Base-by-base conservation (phyloP, 2,113 vertebrate genomes). In the Odontesthes bonariensis region DNA sequence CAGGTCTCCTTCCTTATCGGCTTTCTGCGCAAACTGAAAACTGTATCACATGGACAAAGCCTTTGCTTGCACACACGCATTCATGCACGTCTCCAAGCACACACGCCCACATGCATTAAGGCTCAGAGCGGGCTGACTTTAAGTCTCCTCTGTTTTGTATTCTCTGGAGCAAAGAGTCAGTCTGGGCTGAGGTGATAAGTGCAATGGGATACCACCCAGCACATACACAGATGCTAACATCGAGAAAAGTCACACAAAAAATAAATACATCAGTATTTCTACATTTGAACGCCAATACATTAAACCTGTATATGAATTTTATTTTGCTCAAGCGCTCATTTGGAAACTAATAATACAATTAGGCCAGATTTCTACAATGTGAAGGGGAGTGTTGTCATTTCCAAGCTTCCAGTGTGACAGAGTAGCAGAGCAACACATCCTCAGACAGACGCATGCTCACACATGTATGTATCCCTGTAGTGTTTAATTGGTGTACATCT, bases 181-280 rank as follows among this genome's bases (percentile, higher is more conserved):
- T 74, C 90, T 90, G 91, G 77, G 61, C 77, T 81, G 82, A 87
- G 83, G 89, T 86, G 91, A 92, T 92, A 92, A 92, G 86, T 92
- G 88, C 84, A 83, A 40, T 79, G 79, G 82, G 79, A 88, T 82
- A 47, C 58, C 23, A 38, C 63, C 63, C 69, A 84, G 78, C 54
- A 82, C 58, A 73, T 19, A 65, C 47, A 72, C 56, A 84, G 44
- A 40, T 47, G 13, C 10, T 64, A 49, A 79, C 42, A 69, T 31
- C 62, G n/a, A 16, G 20, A 20, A 53, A 35, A 47, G 38, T 56
- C 52, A 52, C 49, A 70, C 20, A 46, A 69, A 67, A 69, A 64
- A 60, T 61, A 71, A 68, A 84, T 31, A 66, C 35, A 61, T n/a
- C 64, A 63, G 38, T 58, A 56, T 79, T 77, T 72, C 33, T 19